A percentile compares a stretch with the other conserved stretches of the same genome.
Evolutionary conservation across 1,140 invertebrate species (phyloP).

Genomic region (Diachasma alloeum): DNA sequence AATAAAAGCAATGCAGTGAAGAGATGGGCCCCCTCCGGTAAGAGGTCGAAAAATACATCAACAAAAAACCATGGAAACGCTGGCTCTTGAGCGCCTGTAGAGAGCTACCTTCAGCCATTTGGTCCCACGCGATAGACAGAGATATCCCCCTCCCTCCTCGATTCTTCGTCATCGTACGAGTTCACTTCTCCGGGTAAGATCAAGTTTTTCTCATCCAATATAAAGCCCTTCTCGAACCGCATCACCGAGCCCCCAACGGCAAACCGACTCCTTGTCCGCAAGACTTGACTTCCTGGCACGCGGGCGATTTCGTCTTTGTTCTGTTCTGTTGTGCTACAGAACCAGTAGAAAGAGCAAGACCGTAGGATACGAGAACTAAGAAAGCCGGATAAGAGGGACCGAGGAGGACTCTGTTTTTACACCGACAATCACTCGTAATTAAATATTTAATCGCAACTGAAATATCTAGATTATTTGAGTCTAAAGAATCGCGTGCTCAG

Average conservation of each 20-base stretch:
- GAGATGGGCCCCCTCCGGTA: not conserved
- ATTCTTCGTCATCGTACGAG: not conserved
- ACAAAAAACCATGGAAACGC: not conserved
- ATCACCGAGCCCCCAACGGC: constrained; percentile 40
- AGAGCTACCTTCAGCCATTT: not conserved
- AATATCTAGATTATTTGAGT: constrained; percentile 1
- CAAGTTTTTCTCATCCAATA: constrained; percentile 55
- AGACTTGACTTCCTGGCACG: constrained; percentile 60
- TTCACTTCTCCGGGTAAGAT: constrained; percentile 46
- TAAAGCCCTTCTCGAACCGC: constrained; percentile 43
- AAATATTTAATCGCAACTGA: constrained; percentile 3
- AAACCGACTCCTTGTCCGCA: not conserved
- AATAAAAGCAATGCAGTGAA: not conserved
- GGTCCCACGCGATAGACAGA: constrained; percentile 6
- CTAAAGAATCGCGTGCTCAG: not conserved
- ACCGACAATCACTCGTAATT: not conserved
- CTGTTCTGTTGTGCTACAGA: not conserved
- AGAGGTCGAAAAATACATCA: not conserved
- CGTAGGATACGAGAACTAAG: not conserved
- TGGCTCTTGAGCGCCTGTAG: not conserved
- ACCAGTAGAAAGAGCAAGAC: not conserved
- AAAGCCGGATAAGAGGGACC: not conserved
- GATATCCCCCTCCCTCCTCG: not conserved
- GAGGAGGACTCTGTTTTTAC: not conserved
- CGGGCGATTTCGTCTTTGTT: constrained; percentile 52